These are phyloP conservation scores for Garrulus glandarius DNA, from an alignment of 2,797 vertebrate genomes.

Conservation along the genomic window DNA sequence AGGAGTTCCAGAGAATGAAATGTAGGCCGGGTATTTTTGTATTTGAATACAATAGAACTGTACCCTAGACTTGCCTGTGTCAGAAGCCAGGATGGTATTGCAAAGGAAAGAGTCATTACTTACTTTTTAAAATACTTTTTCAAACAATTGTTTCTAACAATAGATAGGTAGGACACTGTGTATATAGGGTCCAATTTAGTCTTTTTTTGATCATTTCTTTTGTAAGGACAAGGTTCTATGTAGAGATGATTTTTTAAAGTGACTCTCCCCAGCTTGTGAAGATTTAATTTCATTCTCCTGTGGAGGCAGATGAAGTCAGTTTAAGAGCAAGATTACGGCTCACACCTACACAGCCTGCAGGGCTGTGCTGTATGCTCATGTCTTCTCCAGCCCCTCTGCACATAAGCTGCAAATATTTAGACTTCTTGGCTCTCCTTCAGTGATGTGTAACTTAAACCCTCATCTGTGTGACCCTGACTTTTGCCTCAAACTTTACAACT, in stretches of 20 bases:
- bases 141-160: background rate
- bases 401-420: background rate
- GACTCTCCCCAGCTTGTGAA: background rate
- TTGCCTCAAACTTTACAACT: background rate
- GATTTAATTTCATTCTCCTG: background rate
- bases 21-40: background rate
- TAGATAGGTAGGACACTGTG: background rate
- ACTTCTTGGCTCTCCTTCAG: background rate
- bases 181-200: background rate
- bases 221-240: background rate
- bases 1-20: background rate
- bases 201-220: background rate
- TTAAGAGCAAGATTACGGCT: background rate
- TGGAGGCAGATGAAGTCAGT: background rate
- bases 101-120: background rate
- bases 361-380: background rate
- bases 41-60: background rate
- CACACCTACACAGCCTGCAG: background rate
- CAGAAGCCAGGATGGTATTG: background rate
- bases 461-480: slow-evolving; percentile 4
- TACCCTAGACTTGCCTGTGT: background rate
- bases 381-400: background rate
- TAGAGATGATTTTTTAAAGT: background rate
- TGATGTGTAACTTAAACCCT: background rate
- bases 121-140: background rate